These are phyloP conservation scores for Campoplex capitator DNA, from an alignment of 2,888 invertebrate species.

Conservation along the genomic window DNA sequence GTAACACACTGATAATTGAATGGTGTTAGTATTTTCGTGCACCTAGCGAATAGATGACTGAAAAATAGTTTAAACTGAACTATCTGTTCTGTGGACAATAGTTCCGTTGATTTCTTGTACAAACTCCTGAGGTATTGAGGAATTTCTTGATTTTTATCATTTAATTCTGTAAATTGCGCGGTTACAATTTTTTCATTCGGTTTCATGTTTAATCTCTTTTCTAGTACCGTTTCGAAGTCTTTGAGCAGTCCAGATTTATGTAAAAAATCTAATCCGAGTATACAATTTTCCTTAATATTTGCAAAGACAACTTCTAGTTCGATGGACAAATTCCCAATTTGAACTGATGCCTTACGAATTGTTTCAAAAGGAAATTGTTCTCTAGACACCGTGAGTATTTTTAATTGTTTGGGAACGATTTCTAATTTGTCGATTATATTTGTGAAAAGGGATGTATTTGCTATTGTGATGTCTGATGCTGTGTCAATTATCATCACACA, in stretches of 20 bases:
- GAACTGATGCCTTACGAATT: constrained; percentile 7
- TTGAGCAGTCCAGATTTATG: constrained; percentile 14
- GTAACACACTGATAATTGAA: too few species aligned
- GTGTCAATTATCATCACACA: constrained; percentile 43
- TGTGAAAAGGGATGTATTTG: constrained; percentile 6
- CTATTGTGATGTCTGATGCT: constrained; percentile 31
- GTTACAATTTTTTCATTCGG: neutral
- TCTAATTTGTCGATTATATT: constrained; percentile 19
- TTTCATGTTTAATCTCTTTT: too few species aligned
- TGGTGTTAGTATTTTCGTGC: neutral
- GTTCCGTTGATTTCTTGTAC: neutral
- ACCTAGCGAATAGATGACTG: neutral
- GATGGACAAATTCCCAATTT: constrained; percentile 5
- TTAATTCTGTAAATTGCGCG: neutral
- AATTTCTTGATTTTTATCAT: neutral
- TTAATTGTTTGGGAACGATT: constrained; percentile 21
- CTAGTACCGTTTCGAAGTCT: neutral
- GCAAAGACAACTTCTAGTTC: constrained; percentile 45
- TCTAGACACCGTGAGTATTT: constrained; percentile 31
- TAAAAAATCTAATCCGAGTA: constrained; percentile 27
- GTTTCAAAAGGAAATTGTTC: constrained; percentile 16
- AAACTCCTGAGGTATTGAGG: neutral
- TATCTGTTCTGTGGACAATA: neutral
- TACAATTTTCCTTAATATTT: constrained; percentile 12
- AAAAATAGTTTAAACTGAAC: neutral